Conservation (phyloP, 2,888 invertebrate species). For the Drosophila birchii region DNA sequence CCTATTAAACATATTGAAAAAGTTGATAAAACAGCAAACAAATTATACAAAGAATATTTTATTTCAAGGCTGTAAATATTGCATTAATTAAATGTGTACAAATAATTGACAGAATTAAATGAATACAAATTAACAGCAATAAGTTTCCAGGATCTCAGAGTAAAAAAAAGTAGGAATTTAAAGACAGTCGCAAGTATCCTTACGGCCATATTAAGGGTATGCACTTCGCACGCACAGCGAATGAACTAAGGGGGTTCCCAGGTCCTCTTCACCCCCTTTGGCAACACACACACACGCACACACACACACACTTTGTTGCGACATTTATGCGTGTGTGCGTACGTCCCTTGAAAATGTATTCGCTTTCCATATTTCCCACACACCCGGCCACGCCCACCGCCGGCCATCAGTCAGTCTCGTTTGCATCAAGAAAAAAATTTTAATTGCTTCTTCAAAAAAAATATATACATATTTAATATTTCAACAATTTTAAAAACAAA, state of each 20-base stretch:
- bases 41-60: background rate
- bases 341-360: conserved; percentile 36
- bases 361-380: conserved; percentile 1
- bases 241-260: background rate
- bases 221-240: conserved; percentile 7
- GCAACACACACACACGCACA: background rate
- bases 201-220: background rate
- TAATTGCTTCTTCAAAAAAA: background rate
- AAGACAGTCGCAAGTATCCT: conserved; percentile 7
- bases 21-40: background rate
- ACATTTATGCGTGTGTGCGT: conserved; percentile 71
- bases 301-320: conserved; percentile 49
- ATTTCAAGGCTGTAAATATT: background rate
- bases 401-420: conserved; percentile 17
- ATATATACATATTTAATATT: background rate
- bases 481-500: too few species aligned
- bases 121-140: background rate
- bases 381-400: conserved; percentile 12
- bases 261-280: background rate
- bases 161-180: background rate
- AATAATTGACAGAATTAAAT: background rate
- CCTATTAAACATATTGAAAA: background rate
- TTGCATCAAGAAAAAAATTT: conserved; percentile 3
- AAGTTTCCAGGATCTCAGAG: background rate
- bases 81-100: background rate